Percentiles rank a stretch among this genome's conserved stretches.
phyloP scores from a whole-genome alignment of 1,140 invertebrate genomes.

The Tetragnatha versicolor region DNA sequence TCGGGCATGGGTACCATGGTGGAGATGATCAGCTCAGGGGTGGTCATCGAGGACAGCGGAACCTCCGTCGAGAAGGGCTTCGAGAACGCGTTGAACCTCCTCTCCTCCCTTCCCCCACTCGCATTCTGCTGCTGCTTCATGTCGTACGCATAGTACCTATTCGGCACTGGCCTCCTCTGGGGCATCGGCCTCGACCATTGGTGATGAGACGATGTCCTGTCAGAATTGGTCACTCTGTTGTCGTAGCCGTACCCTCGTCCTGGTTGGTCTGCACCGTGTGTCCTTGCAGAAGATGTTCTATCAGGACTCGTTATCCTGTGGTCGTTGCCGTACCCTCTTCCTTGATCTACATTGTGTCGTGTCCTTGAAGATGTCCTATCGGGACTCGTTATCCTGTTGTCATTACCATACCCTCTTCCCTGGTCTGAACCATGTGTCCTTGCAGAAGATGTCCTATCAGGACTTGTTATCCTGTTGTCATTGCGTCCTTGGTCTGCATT shows the following conservation, averaged over 20 bases:
- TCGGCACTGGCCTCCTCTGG: not conserved
- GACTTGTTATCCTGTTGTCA: too few species aligned
- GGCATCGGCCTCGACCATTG: too few species aligned
- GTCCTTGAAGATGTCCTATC: too few species aligned
- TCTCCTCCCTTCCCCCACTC: not conserved
- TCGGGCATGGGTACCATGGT: constrained; percentile 43
- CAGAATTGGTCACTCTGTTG: not conserved
- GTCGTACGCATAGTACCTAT: constrained; percentile 31
- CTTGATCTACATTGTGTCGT: too few species aligned
- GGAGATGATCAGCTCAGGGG: constrained; percentile 36
- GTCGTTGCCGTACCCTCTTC: constrained; percentile 11
- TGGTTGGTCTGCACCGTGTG: too few species aligned
- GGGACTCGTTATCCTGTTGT: too few species aligned
- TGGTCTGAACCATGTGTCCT: not conserved
- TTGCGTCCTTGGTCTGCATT: not conserved
- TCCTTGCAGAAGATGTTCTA: too few species aligned
- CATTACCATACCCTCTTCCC: constrained; percentile 16
- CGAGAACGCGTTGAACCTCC: not conserved
- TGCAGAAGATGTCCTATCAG: too few species aligned
- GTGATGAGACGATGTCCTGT: not conserved
- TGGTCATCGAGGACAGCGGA: constrained; percentile 13
- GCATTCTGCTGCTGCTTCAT: not conserved
- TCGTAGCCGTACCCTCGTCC: not conserved
- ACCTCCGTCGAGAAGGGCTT: not conserved
- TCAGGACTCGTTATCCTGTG: too few species aligned